Evolutionary conservation across 2,113 vertebrate genomes (phyloP).

Genomic region (Pomatostomus ruficeps): DNA sequence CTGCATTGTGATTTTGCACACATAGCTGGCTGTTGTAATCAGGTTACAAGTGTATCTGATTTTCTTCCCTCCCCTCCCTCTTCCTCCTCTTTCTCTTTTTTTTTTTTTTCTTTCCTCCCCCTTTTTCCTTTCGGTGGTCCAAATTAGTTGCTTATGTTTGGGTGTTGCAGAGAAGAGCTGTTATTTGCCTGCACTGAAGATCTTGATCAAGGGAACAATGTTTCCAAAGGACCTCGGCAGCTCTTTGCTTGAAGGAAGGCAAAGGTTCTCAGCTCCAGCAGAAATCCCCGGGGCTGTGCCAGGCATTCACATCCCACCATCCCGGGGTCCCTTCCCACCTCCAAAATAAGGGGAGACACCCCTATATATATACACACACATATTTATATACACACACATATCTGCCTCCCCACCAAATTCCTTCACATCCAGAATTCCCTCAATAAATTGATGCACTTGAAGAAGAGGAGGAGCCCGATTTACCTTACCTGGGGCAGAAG

Average conservation of each 20-base stretch:
- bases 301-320: neutral
- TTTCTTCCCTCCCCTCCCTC: constrained; percentile 32
- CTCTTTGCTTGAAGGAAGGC: neutral
- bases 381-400: accelerated
- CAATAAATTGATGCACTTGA: neutral
- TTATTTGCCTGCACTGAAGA: neutral
- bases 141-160: constrained; percentile 16
- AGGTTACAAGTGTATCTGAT: constrained; percentile 58
- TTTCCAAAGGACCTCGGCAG: neutral
- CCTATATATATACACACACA: too few relatives aligned
- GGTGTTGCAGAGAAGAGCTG: neutral
- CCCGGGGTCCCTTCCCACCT: neutral
- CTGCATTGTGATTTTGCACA: constrained; percentile 61
- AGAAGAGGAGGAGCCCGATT: neutral
- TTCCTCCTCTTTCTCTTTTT: constrained; percentile 12
- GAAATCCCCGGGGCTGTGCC: neutral
- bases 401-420: neutral
- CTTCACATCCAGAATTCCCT: neutral
- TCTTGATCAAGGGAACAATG: neutral
- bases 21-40: constrained; percentile 54
- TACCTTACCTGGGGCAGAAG: neutral
- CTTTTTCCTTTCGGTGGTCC: neutral
- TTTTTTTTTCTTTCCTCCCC: too few relatives aligned
- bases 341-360: neutral
- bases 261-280: neutral